phyloP scores from a whole-genome alignment of 30 jellyfish, hydroid and myxozoan species.

The Calvadosia cruxmelitensis region DNA sequence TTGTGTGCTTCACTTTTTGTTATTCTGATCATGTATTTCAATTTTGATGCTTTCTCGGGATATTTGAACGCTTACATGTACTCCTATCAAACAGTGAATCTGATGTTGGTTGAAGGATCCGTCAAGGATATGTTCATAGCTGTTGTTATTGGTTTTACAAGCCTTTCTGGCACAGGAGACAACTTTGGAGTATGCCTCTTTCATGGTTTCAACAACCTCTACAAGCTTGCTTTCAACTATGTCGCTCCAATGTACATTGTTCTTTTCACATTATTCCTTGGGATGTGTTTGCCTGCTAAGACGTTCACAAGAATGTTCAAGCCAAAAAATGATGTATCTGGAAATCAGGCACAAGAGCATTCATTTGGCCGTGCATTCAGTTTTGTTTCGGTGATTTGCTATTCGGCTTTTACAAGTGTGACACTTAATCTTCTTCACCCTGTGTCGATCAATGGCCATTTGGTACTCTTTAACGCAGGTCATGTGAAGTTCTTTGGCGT shows the following conservation, averaged over 20 bases:
- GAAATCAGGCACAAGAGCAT: slow-evolving; percentile 13
- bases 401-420: slow-evolving; percentile 65
- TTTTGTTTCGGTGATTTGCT: slow-evolving; percentile 58
- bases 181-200: slow-evolving; percentile 70
- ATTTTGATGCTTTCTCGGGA: slow-evolving; percentile 85
- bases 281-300: slow-evolving; percentile 37
- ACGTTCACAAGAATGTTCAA: slow-evolving; percentile 20
- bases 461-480: slow-evolving; percentile 44
- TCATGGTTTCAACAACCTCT: slow-evolving; percentile 53
- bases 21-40: slow-evolving; percentile 35
- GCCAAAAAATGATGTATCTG: neutral
- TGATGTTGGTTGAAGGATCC: slow-evolving; percentile 37
- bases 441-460: slow-evolving; percentile 24
- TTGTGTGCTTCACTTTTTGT: slow-evolving; percentile 35
- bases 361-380: slow-evolving; percentile 89
- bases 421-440: slow-evolving; percentile 56
- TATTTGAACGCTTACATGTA: slow-evolving; percentile 68
- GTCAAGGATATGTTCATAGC: slow-evolving; percentile 41
- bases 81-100: slow-evolving; percentile 55
- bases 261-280: slow-evolving; percentile 33
- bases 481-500: slow-evolving; percentile 27
- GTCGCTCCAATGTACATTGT: slow-evolving; percentile 48
- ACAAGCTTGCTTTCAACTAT: slow-evolving; percentile 55
- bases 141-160: slow-evolving; percentile 48
- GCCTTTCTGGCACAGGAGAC: slow-evolving; percentile 76